Conservation (phyloP, 2,888 invertebrate species). For the Mesorhabditis spiculigera region DNA sequence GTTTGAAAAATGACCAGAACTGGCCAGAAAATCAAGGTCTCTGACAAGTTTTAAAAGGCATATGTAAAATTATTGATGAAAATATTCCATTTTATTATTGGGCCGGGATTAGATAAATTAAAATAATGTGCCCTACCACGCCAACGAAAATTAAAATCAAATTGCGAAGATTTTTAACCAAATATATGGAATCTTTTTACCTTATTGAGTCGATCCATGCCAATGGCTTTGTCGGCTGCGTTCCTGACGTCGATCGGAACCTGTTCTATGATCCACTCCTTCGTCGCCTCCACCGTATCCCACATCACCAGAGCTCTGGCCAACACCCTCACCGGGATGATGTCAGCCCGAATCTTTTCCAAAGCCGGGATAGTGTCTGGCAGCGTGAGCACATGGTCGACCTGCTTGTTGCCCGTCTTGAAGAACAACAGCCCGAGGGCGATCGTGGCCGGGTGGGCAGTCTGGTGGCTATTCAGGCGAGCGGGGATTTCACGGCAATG, state of each 20-base stretch:
- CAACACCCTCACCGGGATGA: conserved; percentile 39
- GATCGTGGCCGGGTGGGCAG: conserved; percentile 88
- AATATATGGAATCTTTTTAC: not conserved
- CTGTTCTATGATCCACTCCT: conserved; percentile 35
- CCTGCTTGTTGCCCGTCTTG: conserved; percentile 75
- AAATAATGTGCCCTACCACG: too few relatives aligned
- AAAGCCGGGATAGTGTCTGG: conserved; percentile 84
- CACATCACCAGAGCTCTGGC: conserved; percentile 39
- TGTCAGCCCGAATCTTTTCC: conserved; percentile 70
- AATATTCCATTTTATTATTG: too few relatives aligned
- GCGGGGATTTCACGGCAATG: conserved; percentile 12
- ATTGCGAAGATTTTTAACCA: too few relatives aligned
- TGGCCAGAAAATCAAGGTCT: too few relatives aligned
- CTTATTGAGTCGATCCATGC: not conserved
- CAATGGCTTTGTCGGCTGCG: not conserved
- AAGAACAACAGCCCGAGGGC: conserved; percentile 90
- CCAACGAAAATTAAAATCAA: too few relatives aligned
- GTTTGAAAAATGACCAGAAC: too few relatives aligned
- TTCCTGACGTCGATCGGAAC: not conserved
- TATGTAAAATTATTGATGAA: too few relatives aligned
- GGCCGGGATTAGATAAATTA: too few relatives aligned
- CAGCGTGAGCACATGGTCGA: conserved; percentile 84
- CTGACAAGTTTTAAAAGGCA: too few relatives aligned
- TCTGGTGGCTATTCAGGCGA: conserved; percentile 84
- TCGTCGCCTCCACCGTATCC: conserved; percentile 33